These are phyloP conservation scores for Eriosoma lanigerum DNA, from an alignment of 1,140 invertebrate genomes.

Conservation along the genomic window DNA sequence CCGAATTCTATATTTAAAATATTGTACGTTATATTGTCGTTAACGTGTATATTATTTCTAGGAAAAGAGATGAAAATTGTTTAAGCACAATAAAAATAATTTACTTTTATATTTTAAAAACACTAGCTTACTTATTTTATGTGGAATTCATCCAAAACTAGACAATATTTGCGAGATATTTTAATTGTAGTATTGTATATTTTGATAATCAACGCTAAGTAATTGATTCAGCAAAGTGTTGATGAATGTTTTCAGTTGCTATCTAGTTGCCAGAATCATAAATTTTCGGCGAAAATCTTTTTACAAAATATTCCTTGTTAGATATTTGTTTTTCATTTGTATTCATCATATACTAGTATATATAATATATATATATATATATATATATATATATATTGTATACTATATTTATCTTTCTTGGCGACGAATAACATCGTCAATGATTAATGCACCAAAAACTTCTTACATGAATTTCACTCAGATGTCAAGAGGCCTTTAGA, in stretches of 20 bases:
- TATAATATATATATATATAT: too few species aligned
- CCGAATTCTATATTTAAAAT: neutral
- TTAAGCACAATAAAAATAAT: neutral
- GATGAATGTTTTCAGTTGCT: too few species aligned
- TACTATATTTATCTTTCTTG: neutral
- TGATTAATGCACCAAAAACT: slow-evolving; percentile 41
- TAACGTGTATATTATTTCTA: too few species aligned
- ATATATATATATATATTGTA: too few species aligned
- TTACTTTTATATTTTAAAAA: neutral
- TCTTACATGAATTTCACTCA: slow-evolving; percentile 19
- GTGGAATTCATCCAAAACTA: neutral
- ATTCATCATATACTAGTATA: neutral
- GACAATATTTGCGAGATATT: neutral
- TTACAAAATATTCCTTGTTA: neutral
- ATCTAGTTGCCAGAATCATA: neutral
- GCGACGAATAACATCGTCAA: slow-evolving; percentile 1
- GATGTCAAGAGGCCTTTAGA: slow-evolving; percentile 22
- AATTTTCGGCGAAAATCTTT: neutral
- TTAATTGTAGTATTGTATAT: neutral
- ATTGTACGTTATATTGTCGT: neutral
- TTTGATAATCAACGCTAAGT: neutral
- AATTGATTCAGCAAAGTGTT: neutral
- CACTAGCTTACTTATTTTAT: neutral
- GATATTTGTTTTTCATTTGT: slow-evolving; percentile 14
- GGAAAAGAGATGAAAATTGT: neutral